Evolutionary conservation across 1,140 invertebrate species (phyloP), one percentile per base, ranked within the genome.

Genomic region (Ptiloglossa arizonensis): DNA sequence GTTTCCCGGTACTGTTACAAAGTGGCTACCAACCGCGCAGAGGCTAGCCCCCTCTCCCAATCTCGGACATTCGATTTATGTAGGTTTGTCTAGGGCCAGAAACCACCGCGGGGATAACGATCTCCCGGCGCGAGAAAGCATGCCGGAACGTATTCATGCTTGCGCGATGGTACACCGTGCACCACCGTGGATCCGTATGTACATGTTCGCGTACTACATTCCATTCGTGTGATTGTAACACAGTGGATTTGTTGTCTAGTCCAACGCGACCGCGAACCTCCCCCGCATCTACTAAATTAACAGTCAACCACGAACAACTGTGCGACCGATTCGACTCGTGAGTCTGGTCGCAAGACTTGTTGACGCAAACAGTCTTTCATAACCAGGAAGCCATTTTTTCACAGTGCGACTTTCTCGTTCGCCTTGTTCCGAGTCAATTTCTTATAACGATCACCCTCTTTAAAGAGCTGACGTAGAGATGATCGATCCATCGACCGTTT

Each of bases 41-140:
- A 0, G 15, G 27, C 9, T 27, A 29, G 52, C 27, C 38, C 41
- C 27, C 19, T 22, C 27, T 60, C 66, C 41, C 82, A 80, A 77
- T 77, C 83, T 74, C 70, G 48, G 29, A 64, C 81, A 54, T 85
- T 85, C 79, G 78, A 85, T 85, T 85, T 85, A 85, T 85, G 74
- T 85, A 77, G 73, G 82, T 81, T 85, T 81, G 73, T 85, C 83
- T 85, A 85, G 73, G 60, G 41, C 62, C 73, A 57, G 46, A 44
- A 77, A 81, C 74, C 66, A 64, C 69, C 64, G 44, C 70, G n/a
- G 64, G 82, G 83, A 85, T 81, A 81, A 85, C 74, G 82, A 85
- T 85, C 83, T 85, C 79, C 72, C 32, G 79, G 64, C 70, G 82
- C 52, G 77, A 84, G 82, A 80, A 80, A 80, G 66, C 76, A 63